phyloP scores from a whole-genome alignment of 2,797 vertebrate species.

The Lepilemur ruficaudatus region DNA sequence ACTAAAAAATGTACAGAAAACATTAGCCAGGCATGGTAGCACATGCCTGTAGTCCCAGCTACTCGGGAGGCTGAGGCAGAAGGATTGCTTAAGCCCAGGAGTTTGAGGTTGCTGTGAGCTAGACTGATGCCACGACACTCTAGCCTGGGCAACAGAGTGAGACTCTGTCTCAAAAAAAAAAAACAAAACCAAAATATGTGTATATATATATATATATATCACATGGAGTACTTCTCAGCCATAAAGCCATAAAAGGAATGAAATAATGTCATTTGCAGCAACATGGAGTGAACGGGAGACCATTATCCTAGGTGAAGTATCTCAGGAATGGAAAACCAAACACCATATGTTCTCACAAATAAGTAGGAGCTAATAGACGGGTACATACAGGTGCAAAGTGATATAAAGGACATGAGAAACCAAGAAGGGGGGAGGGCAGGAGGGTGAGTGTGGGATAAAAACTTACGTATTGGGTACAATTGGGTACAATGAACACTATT shows the following conservation, averaged over 20 bases:
- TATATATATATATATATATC: too few relatives aligned
- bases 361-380: not conserved
- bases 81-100: too few relatives aligned
- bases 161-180: too few relatives aligned
- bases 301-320: not conserved
- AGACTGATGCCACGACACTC: too few relatives aligned
- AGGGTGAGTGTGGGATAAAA: not conserved
- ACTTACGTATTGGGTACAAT: too few relatives aligned
- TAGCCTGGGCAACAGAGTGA: too few relatives aligned
- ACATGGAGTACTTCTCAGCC: not conserved
- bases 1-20: too few relatives aligned
- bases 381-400: not conserved
- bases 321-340: not conserved
- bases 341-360: not conserved
- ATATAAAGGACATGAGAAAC: not conserved
- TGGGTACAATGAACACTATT: not conserved
- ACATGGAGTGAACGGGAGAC: not conserved
- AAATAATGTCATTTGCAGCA: not conserved
- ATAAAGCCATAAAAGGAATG: not conserved
- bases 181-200: too few relatives aligned
- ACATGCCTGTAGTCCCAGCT: too few relatives aligned
- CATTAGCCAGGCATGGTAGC: too few relatives aligned
- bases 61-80: too few relatives aligned
- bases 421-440: rapidly evolving
- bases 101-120: too few relatives aligned